phyloP scores from a whole-genome alignment of 2,797 vertebrate genomes.

The Sebastes matsubarae region DNA sequence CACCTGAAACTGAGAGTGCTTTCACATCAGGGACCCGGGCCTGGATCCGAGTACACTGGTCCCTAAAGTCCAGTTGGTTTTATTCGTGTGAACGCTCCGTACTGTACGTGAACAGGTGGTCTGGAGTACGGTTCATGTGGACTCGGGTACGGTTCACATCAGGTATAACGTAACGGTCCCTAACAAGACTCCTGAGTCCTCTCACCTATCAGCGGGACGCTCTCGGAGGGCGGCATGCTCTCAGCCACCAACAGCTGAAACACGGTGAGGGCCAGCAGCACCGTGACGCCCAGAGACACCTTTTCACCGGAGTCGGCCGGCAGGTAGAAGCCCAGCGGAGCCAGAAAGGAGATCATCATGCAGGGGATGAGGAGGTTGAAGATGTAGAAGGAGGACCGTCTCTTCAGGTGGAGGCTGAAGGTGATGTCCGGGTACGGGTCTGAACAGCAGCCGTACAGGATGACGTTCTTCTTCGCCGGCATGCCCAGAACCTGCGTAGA shows the following conservation, averaged over 20 bases:
- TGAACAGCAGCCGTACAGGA: conserved; percentile 91
- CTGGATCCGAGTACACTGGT: too few relatives aligned
- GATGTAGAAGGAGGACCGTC: conserved; percentile 91
- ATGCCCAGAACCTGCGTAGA: conserved; percentile 84
- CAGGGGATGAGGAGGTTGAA: conserved; percentile 93
- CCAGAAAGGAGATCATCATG: conserved; percentile 92
- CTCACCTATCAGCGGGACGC: conserved; percentile 92
- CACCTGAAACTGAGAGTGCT: too few relatives aligned
- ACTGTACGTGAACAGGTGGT: too few relatives aligned
- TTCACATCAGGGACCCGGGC: too few relatives aligned
- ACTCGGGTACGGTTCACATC: too few relatives aligned
- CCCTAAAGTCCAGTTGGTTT: too few relatives aligned
- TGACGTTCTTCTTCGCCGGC: conserved; percentile 87
- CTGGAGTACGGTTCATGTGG: too few relatives aligned
- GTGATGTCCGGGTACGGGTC: conserved; percentile 94
- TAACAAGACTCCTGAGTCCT: neutral
- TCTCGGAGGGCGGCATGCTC: conserved; percentile 93
- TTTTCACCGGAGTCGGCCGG: conserved; percentile 92
- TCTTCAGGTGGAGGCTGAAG: conserved; percentile 88
- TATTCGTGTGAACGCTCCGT: too few relatives aligned
- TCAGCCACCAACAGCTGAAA: conserved; percentile 94
- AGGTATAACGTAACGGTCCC: too few relatives aligned
- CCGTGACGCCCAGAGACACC: conserved; percentile 91
- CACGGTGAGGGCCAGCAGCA: conserved; percentile 92
- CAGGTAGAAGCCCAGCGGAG: conserved; percentile 91